Evolutionary conservation across 2,113 vertebrate genomes (phyloP).

Genomic region (Takifugu bimaculatus): DNA sequence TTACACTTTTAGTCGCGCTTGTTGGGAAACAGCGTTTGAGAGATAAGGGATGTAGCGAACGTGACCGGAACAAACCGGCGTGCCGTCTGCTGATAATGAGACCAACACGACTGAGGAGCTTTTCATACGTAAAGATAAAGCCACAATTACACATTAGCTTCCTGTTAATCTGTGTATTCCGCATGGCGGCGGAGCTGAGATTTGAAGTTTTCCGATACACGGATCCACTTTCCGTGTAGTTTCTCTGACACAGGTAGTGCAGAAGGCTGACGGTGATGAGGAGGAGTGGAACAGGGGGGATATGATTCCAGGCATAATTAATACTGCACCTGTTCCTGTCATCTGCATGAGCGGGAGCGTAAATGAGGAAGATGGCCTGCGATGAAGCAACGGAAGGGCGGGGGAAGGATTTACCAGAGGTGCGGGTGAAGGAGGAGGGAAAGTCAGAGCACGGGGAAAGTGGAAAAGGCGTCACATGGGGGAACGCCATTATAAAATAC

Average conservation of each 20-base stretch:
- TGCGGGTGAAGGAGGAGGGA: constrained; percentile 8
- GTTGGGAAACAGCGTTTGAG: constrained; percentile 33
- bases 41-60: constrained; percentile 44
- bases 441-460: background rate
- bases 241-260: background rate
- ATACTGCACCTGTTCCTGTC: constrained; percentile 65
- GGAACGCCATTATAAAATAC: constrained; percentile 52
- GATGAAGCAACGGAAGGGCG: background rate
- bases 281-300: constrained; percentile 34
- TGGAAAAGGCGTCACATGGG: constrained; percentile 10
- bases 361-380: constrained; percentile 37
- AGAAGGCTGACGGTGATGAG: background rate
- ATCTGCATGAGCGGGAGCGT: constrained; percentile 54
- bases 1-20: background rate
- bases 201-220: too few species aligned
- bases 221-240: too few species aligned
- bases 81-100: constrained; percentile 34
- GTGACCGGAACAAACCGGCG: constrained; percentile 1
- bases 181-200: background rate
- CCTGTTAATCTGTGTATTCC: background rate
- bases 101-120: background rate
- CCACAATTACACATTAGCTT: background rate
- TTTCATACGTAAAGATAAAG: constrained; percentile 21
- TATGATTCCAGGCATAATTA: constrained; percentile 63
- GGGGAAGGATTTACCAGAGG: background rate